Conservation (phyloP, 30 jellyfish, hydroid and myxozoan species). For the Pelagia noctiluca region DNA sequence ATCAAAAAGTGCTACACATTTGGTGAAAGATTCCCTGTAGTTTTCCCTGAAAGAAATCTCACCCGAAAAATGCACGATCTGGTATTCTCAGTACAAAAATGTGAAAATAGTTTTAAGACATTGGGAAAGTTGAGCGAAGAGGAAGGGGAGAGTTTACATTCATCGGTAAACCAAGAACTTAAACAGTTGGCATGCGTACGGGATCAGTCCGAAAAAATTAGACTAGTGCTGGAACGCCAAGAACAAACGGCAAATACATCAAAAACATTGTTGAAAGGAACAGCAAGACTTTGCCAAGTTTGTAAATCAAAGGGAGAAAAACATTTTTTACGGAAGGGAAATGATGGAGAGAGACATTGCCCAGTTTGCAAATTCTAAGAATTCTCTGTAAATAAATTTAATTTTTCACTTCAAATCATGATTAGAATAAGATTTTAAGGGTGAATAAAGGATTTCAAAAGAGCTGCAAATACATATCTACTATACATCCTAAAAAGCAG, state of each 20-base stretch:
- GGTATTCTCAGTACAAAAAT: background rate
- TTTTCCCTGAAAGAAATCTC: background rate
- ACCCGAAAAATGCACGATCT: background rate
- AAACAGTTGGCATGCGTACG: conserved; percentile 14
- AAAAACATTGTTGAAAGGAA: background rate
- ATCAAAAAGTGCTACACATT: background rate
- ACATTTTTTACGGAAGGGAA: background rate
- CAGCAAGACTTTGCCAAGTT: background rate
- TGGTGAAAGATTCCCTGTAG: background rate
- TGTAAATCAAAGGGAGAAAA: background rate
- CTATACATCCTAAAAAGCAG: background rate
- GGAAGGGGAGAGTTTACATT: conserved; percentile 1
- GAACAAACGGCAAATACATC: background rate
- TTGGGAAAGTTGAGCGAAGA: conserved; percentile 1
- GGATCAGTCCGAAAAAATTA: conserved; percentile 2
- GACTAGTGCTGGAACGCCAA: conserved; percentile 8
- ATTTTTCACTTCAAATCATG: background rate
- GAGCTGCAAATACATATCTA: background rate
- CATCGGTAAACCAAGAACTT: conserved; percentile 15
- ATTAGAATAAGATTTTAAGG: background rate
- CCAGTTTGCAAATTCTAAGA: background rate
- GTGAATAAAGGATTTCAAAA: background rate
- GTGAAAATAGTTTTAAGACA: too few species aligned
- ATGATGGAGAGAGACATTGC: background rate
- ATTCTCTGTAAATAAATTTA: background rate